Evolutionary conservation across 1,140 invertebrate genomes (phyloP).

Genomic region (Drosophila santomea): DNA sequence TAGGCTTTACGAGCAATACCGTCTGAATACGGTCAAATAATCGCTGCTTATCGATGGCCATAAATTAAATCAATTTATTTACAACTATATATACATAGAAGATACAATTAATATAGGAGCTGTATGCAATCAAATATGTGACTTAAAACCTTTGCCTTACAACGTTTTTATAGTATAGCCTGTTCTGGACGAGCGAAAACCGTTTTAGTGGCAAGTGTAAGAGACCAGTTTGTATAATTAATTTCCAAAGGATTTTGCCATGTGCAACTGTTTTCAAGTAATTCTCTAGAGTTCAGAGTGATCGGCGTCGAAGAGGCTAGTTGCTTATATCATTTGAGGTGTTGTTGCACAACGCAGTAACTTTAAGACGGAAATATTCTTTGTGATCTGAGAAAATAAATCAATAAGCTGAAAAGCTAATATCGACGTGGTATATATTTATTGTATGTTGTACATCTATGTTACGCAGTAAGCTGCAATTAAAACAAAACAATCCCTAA

Average conservation of each 20-base stretch:
- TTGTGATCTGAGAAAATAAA: constrained; percentile 65
- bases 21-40: constrained; percentile 61
- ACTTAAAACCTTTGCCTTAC: constrained; percentile 70
- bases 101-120: constrained; percentile 48
- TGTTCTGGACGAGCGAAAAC: constrained; percentile 13
- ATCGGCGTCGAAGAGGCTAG: constrained; percentile 9
- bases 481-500: too few relatives aligned
- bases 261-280: constrained; percentile 18
- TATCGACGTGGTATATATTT: not conserved
- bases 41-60: constrained; percentile 46
- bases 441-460: not conserved
- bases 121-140: constrained; percentile 73
- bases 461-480: too few relatives aligned
- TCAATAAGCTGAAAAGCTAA: constrained; percentile 6
- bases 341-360: constrained; percentile 45
- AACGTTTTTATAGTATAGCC: constrained; percentile 38
- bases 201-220: constrained; percentile 56
- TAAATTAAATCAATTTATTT: constrained; percentile 44
- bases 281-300: constrained; percentile 2
- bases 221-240: constrained; percentile 8
- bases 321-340: constrained; percentile 61
- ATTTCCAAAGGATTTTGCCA: constrained; percentile 8
- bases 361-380: constrained; percentile 72
- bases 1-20: constrained; percentile 41
- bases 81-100: constrained; percentile 38